Percentiles rank a stretch among this genome's conserved stretches.
Evolutionary conservation across 2,797 vertebrate species (phyloP).

Genomic region (Sebastes aleutianus): DNA sequence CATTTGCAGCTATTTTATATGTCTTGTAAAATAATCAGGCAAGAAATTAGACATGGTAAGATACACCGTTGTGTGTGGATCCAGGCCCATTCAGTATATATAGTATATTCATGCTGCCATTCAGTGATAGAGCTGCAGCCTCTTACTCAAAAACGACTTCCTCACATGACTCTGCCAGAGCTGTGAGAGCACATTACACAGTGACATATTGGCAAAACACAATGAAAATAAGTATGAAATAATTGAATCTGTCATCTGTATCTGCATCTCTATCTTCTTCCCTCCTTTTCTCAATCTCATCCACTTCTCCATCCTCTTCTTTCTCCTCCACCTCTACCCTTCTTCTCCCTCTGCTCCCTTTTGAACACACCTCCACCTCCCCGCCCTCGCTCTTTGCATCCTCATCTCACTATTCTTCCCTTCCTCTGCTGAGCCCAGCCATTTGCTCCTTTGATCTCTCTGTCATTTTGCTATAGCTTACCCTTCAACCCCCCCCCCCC

Average conservation of each 20-base stretch:
- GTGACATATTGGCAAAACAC: neutral
- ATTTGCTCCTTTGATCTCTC: slow-evolving; percentile 60
- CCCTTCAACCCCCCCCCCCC: neutral
- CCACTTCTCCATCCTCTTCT: neutral
- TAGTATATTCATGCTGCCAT: neutral
- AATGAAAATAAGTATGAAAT: neutral
- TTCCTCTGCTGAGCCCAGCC: slow-evolving; percentile 27
- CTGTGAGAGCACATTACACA: neutral
- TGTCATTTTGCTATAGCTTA: slow-evolving; percentile 26
- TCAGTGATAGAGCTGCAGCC: neutral
- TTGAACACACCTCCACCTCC: neutral
- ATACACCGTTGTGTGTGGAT: slow-evolving; percentile 38
- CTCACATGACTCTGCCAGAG: neutral
- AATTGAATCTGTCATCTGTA: neutral
- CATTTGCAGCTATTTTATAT: neutral
- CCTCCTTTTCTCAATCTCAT: neutral
- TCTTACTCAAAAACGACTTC: neutral
- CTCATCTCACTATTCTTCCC: slow-evolving; percentile 19
- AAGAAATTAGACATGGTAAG: neutral
- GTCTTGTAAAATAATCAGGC: neutral
- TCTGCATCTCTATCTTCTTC: neutral
- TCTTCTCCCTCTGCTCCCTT: neutral
- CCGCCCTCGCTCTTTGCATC: neutral
- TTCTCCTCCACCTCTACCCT: neutral
- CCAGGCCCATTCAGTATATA: neutral